These are phyloP conservation scores for Hirtodrosophila confusa DNA, from an alignment of 2,888 invertebrate genomes.

Conservation along the genomic window DNA sequence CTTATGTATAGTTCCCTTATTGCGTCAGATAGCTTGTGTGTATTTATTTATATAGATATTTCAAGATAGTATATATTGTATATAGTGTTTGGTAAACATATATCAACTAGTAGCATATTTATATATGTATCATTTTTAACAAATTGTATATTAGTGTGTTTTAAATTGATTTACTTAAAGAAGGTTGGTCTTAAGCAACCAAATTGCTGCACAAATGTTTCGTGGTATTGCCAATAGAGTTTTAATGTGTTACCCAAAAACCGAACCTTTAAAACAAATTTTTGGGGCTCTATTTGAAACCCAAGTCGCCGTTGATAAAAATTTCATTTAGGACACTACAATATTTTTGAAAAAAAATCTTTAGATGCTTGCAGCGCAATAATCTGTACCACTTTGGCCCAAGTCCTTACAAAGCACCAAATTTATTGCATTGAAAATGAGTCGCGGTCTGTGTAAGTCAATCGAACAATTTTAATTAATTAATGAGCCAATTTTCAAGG, in stretches of 20 bases:
- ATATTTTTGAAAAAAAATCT: conserved; percentile 24
- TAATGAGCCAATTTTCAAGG: conserved; percentile 10
- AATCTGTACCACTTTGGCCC: conserved; percentile 35
- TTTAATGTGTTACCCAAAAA: conserved; percentile 57
- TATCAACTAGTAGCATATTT: not conserved
- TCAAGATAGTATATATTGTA: conserved; percentile 1
- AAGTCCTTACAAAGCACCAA: conserved; percentile 35
- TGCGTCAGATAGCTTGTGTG: conserved; percentile 74
- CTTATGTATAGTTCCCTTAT: conserved; percentile 73
- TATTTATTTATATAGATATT: conserved; percentile 14
- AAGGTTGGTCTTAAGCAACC: conserved; percentile 49
- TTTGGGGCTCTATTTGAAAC: conserved; percentile 10
- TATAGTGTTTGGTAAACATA: conserved; percentile 7
- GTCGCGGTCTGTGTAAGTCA: conserved; percentile 50
- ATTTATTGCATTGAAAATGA: conserved; percentile 55
- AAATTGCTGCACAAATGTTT: conserved; percentile 37
- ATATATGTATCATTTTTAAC: conserved; percentile 8
- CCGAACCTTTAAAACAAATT: conserved; percentile 5
- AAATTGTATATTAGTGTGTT: conserved; percentile 28
- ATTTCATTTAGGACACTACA: conserved; percentile 24
- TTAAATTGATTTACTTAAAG: conserved; percentile 80
- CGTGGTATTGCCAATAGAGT: conserved; percentile 59
- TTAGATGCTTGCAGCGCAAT: conserved; percentile 28
- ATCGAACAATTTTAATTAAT: not conserved
- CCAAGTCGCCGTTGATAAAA: conserved; percentile 45